phyloP scores from a whole-genome alignment of 2,797 vertebrate genomes.

The Triplophysa bombifrons region DNA sequence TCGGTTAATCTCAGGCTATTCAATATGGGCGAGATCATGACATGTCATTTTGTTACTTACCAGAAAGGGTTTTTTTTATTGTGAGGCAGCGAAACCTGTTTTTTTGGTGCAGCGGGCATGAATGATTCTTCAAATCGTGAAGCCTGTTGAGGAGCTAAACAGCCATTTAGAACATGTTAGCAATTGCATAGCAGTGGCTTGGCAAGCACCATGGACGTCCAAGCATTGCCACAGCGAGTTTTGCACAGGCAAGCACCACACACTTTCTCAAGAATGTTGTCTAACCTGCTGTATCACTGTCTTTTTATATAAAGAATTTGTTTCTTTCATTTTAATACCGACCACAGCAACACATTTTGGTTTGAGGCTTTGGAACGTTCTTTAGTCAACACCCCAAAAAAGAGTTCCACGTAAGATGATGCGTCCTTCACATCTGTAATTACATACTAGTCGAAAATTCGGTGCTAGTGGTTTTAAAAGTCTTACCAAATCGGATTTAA shows the following conservation, averaged over 20 bases:
- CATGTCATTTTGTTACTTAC: background rate
- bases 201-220: background rate
- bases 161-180: conserved; percentile 1
- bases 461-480: conserved; percentile 34
- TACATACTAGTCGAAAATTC: conserved; percentile 22
- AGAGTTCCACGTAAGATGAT: background rate
- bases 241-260: background rate
- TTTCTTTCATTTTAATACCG: background rate
- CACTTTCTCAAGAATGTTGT: background rate
- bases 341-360: conserved; percentile 24
- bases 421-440: conserved; percentile 39
- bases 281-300: background rate
- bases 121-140: background rate
- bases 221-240: background rate
- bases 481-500: conserved; percentile 30
- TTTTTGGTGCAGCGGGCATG: background rate
- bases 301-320: background rate
- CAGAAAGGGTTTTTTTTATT: background rate
- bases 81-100: background rate
- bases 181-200: background rate
- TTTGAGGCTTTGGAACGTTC: conserved; percentile 13
- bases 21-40: background rate
- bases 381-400: conserved; percentile 9
- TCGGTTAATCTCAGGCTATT: background rate
- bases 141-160: background rate